These are phyloP conservation scores for Macrotus californicus DNA, from an alignment of 2,113 vertebrate species.

Conservation along the genomic window DNA sequence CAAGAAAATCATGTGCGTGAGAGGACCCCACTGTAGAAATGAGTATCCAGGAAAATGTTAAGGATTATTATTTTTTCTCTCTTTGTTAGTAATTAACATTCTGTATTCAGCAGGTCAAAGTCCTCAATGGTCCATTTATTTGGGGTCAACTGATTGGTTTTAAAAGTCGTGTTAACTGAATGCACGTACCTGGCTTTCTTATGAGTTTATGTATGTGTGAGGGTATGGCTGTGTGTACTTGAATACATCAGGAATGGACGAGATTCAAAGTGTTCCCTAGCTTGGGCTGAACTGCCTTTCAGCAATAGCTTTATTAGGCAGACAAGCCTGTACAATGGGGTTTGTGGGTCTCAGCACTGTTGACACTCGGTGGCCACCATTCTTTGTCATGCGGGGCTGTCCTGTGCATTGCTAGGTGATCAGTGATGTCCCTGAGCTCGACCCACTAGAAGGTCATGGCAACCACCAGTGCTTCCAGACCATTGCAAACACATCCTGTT, in stretches of 20 bases:
- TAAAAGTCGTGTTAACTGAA: background rate
- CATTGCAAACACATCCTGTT: background rate
- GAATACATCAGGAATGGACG: background rate
- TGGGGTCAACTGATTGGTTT: background rate
- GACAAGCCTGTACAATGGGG: background rate
- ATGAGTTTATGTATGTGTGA: background rate
- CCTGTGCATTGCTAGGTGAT: background rate
- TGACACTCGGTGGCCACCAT: background rate
- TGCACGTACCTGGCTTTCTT: background rate
- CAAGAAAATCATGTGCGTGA: background rate
- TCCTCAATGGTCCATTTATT: background rate
- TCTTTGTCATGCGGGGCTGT: background rate
- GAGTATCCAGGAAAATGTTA: background rate
- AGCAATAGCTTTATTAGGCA: background rate
- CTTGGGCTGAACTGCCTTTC: background rate
- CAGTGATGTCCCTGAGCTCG: background rate
- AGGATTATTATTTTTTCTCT: background rate
- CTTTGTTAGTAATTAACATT: background rate
- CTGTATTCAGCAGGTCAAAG: background rate
- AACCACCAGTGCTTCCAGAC: background rate
- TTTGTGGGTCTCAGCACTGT: background rate
- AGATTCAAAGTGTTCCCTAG: background rate
- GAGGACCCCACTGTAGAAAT: background rate
- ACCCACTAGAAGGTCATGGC: background rate
- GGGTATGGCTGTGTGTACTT: background rate